Conservation (phyloP, 2,113 vertebrate genomes). For the Rhegmatorhina hoffmannsi region DNA sequence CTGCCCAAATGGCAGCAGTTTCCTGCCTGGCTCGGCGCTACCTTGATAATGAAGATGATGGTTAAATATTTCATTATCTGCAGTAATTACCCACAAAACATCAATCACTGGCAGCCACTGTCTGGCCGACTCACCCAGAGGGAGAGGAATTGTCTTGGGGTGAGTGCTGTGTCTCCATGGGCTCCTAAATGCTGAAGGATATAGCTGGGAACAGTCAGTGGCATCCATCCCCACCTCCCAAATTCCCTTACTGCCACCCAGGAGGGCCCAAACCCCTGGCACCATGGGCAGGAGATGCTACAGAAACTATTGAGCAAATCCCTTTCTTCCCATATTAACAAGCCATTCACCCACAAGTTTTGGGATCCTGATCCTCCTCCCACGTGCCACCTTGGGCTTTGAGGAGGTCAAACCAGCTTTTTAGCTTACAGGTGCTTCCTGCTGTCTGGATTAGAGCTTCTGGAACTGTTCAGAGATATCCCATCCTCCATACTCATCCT, state of each 20-base stretch:
- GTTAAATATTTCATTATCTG: slow-evolving; percentile 52
- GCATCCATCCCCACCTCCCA: neutral
- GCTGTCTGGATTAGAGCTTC: neutral
- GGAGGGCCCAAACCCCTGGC: neutral
- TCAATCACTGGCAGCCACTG: neutral
- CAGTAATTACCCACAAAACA: slow-evolving; percentile 44
- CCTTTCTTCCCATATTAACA: neutral
- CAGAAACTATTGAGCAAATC: neutral
- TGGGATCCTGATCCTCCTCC: neutral
- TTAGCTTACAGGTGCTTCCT: neutral
- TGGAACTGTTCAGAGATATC: neutral
- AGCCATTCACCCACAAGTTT: fast-evolving
- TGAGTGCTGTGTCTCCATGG: neutral
- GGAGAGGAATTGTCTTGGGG: neutral
- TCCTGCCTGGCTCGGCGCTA: neutral
- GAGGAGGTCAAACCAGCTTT: neutral
- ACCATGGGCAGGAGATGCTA: neutral
- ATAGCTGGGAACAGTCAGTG: neutral
- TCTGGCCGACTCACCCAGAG: fast-evolving
- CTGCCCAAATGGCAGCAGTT: neutral
- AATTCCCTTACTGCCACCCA: neutral
- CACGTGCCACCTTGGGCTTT: neutral
- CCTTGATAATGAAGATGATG: neutral
- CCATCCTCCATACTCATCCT: neutral
- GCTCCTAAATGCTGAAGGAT: neutral